Base-by-base conservation (phyloP, 2,113 vertebrate genomes). In the Syrmaticus mikado region DNA sequence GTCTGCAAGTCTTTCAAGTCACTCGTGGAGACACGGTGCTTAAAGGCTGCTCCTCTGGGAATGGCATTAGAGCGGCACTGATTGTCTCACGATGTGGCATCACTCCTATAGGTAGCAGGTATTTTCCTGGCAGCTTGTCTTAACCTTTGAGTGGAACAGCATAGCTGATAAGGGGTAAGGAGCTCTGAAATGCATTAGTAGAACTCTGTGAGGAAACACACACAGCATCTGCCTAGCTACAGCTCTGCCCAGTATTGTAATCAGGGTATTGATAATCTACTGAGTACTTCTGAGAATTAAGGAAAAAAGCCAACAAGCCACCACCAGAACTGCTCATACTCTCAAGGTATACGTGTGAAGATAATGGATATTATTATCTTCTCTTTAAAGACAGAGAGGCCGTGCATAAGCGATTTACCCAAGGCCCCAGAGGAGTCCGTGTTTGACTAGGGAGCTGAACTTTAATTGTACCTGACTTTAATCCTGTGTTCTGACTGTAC, bases 401-500 rank as follows among this genome's bases (percentile, higher is more conserved):
- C 96, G 62, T 72, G 89, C 64, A 91, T 92, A 90, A 93, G 76
- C 94, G 19, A 95, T 89, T 96, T 95, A 86, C 58, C 73, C 66
- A 76, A 40, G 36, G 48, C 65, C 94, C 70, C 93, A 94, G 55
- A 97, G 94, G 96, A 96, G 72, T 53, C 73, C 50, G 30, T 91
- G 61, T 89, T 89, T 87, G 82, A 91, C 67, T 60, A 92, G 93
- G 91, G 93, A 97, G 57, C 92, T 96, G 91, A 94, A 94, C 92
- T 96, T 92, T 89, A 95, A 77, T 95, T 92, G 91, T 83, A 93
- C 85, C 92, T 88, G 77, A 95, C 90, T 94, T 91, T 85, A 91
- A 90, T 95, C 85, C 85, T 86, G 4, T 92, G 92, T 92, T 92
- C 90, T 85, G 71, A 70, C 64, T 92, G 90, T 75, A 94, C 86